phyloP scores from a whole-genome alignment of 2,797 vertebrate species.

The Rhabdophis nuchalis region DNA sequence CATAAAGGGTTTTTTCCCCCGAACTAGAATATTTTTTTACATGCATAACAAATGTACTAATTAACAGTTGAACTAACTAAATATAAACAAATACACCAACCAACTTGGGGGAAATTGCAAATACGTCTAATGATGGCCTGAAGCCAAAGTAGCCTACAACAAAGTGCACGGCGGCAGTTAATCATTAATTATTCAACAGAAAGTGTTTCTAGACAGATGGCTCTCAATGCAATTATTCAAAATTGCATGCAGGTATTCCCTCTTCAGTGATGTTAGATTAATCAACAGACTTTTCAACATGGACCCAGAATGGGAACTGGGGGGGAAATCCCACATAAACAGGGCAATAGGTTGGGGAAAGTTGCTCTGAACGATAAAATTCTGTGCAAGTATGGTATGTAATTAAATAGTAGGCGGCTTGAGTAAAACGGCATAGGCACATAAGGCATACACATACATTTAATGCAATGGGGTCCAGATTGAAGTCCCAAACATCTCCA shows the following conservation, averaged over 20 bases:
- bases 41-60: not conserved
- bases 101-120: not conserved
- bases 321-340: not conserved
- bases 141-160: not conserved
- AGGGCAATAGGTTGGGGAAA: not conserved
- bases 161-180: not conserved
- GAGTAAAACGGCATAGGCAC: not conserved
- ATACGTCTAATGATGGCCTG: not conserved
- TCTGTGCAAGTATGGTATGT: not conserved
- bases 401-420: not conserved
- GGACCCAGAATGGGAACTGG: not conserved
- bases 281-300: not conserved
- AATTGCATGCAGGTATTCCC: not conserved
- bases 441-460: constrained; percentile 75
- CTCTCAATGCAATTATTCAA: not conserved
- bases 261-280: not conserved
- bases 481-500: constrained; percentile 98
- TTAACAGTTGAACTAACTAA: not conserved
- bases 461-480: constrained; percentile 90
- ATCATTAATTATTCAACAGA: not conserved
- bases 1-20: not conserved
- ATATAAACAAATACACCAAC: not conserved
- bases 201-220: not conserved
- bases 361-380: not conserved
- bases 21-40: not conserved